Conservation (phyloP, 37 sponge, comb jelly and placozoan genomes). For the Crambe crambe region DNA sequence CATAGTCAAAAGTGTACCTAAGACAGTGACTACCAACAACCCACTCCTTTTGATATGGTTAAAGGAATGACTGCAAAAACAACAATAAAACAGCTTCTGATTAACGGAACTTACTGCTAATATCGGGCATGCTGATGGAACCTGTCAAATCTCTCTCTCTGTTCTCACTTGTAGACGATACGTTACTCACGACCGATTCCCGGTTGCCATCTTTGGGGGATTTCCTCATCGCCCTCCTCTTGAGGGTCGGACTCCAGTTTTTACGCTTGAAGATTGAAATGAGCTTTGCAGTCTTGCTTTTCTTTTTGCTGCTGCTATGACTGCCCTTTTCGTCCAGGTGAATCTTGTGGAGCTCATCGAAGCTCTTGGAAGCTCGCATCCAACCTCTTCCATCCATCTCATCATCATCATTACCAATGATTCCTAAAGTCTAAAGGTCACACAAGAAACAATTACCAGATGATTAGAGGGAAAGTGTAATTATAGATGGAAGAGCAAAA, state of each 20-base stretch:
- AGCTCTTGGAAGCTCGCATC: background rate
- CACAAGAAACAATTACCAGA: too few relatives aligned
- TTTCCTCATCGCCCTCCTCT: background rate
- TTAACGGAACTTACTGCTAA: conserved; percentile 47
- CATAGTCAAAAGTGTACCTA: too few relatives aligned
- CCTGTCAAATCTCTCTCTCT: conserved; percentile 11
- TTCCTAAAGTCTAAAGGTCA: too few relatives aligned
- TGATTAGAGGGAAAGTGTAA: too few relatives aligned
- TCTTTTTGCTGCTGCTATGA: background rate
- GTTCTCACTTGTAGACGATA: background rate
- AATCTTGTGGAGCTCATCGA: background rate
- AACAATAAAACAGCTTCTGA: too few relatives aligned
- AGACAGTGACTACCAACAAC: too few relatives aligned
- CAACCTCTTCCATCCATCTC: background rate
- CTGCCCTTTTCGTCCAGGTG: too few relatives aligned
- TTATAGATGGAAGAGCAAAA: too few relatives aligned
- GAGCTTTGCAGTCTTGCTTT: background rate
- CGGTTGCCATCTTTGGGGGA: background rate
- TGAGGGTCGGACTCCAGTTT: background rate
- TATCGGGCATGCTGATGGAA: conserved; percentile 60
- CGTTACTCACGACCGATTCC: background rate
- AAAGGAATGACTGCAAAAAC: too few relatives aligned
- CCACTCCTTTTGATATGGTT: too few relatives aligned
- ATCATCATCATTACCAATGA: conserved; percentile 17
- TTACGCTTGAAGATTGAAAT: conserved; percentile 4